A percentile compares a stretch with the other conserved stretches of the same genome.
Conservation (phyloP, 2,113 vertebrate genomes). For the Cepphus grylle region DNA sequence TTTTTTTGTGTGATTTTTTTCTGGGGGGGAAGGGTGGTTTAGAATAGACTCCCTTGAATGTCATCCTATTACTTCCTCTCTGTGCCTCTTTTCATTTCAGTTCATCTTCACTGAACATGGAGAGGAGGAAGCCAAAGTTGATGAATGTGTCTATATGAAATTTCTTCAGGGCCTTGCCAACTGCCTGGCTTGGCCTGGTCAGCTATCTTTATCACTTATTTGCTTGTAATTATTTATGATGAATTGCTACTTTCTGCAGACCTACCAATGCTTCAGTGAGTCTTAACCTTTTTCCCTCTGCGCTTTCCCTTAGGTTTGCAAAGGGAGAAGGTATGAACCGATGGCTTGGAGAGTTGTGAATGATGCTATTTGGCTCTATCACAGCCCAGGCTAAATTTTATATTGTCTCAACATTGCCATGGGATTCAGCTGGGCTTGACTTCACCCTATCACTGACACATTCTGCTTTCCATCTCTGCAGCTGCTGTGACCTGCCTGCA, state of each 20-base stretch:
- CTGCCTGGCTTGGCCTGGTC: not conserved
- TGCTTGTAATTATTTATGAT: not conserved
- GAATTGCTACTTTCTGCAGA: not conserved
- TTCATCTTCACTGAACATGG: not conserved
- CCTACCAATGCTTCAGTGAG: not conserved
- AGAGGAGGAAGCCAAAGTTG: not conserved
- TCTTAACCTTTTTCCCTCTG: not conserved
- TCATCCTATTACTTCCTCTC: not conserved
- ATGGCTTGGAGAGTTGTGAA: not conserved
- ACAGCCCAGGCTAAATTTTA: not conserved
- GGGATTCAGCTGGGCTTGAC: not conserved
- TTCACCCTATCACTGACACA: not conserved
- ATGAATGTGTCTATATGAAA: not conserved
- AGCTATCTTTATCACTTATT: not conserved
- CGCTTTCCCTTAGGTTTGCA: not conserved
- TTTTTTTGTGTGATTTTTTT: not conserved
- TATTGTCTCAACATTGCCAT: not conserved
- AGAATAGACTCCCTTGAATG: not conserved
- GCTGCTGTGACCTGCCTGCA: not conserved
- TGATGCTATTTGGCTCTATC: not conserved
- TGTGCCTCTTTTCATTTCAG: not conserved
- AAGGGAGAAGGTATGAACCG: not conserved
- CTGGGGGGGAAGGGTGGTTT: accelerated
- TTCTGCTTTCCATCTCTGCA: not conserved
- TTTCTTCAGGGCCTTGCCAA: not conserved